Base-by-base conservation (phyloP, 2,888 invertebrate genomes). In the Pterostichus madidus region DNA sequence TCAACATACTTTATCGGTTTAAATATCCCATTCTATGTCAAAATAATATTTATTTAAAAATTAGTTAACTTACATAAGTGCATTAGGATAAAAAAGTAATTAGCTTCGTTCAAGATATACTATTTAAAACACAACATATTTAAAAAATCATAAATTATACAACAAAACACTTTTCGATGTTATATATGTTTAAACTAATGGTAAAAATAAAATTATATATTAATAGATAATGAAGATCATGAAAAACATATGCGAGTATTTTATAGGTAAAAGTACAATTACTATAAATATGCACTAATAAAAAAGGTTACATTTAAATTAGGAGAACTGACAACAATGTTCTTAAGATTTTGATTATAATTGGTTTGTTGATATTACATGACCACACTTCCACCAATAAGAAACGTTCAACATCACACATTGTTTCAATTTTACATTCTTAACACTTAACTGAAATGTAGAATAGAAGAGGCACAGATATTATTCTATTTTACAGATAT, bases 41-140 rank as follows among this genome's bases (percentile, higher is more conserved):
- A 81, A 81, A 75, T 75, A 61, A 81, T 75, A 61, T 81, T 80
- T 73, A 53, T 73, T 80, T 71, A 80, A 71, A 80, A 52, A 80
- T 80, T 81, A 81, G 75, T 81, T 81, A 75, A 75, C 81, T 81
- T 81, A 80, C 39, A 49, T 56, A 75, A 59, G 81, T 81, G 75
- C 59, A 81, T 75, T 81, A 81, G 81, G 81, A 75, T 81, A 81
- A 75, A 75, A 81, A 80, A 80, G 56, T 80, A 78, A 56, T 52
- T 53, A 73, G 73, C 71, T 73, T 80, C 71, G 59, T 32, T 73
- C 59, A 68, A 80, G 49, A 80, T 81, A 81, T 75, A 81, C 81
- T 81, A 81, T 75, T 75, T 75, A 75, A 81, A 81, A 81, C 81
- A 81, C 44, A 81, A 81, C 81, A 75, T 81, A 81, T 73, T 59